Evolutionary conservation across 2,797 vertebrate species (phyloP), one percentile per base, ranked within the genome.

Genomic region (Moxostoma hubbsi): DNA sequence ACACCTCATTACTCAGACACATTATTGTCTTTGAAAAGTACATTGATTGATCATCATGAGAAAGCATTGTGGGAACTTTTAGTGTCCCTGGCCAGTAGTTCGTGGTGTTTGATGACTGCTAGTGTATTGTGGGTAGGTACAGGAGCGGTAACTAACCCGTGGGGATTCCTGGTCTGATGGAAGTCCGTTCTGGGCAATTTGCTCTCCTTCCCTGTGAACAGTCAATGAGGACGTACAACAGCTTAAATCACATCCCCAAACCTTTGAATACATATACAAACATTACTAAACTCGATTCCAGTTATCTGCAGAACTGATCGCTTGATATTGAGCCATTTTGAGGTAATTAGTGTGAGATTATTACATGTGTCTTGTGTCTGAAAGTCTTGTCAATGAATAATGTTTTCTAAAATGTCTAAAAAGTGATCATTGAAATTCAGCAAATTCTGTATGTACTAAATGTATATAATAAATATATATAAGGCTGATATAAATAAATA

Each of bases 161-260:
- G 96, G 96, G 85, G 96, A 97, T 84, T 98, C 97, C 93, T 97
- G 96, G 86, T 98, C 96, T 13, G 95, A 95, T 0, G 94, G 92
- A 82, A 97, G 93, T 85, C 97, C 97, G 1, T 97, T 98, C 83
- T 97, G 97, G 82, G 93, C 93, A 87, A 95, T 86, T 77, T 93
- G 93, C 15, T 95, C 94, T 87, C 96, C 96, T 94, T 96, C 95
- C 93, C 95, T 96, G 90, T 85, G 58, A 75, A 81, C 65, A 72
- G 10, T 78, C 4, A 15, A 36, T 36, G 36, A 36, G 36, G 36
- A 36, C 9, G 69, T 11, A 68, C 45, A 55, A n/a, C 8, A 54
- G 24, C 16, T 64, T 7, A 57, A n/a, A 72, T 36, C 36, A 36
- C 36, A 15, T 4, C 3, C 36, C 36, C 36, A 36, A 36, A 36